Evolutionary conservation across 2,888 invertebrate genomes (phyloP), one percentile per base, ranked within the genome.

Genomic region (Rapana venosa): DNA sequence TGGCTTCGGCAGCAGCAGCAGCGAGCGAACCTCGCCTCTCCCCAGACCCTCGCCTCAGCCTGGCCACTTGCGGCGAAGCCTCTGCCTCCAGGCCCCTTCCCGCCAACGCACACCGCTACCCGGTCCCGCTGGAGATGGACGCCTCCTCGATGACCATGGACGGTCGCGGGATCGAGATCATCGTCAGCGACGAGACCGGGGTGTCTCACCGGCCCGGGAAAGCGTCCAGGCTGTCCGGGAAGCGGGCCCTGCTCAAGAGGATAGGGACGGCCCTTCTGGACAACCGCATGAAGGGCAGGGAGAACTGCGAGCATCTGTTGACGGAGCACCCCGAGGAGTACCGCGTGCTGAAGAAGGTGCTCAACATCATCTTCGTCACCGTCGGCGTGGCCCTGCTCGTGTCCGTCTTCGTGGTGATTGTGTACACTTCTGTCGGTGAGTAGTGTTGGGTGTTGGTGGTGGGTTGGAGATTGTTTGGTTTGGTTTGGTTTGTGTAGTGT

Each of bases 321-420:
- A 92, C 92, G 58, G 92, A 93, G 35, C 93, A 93, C 66, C 93
- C 93, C 0, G 93, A 93, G 90, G 93, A 94, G 36, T 93, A 94
- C 91, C 90, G 91, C 26, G 91, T 94, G 32, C 91, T 95, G 83
- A 95, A 95, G 91, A 92, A 93, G 90, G 93, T 95, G 87, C 92
- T 95, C 22, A 95, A 95, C 92, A 94, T 95, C 86, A 92, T 94
- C n/a, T 95, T 95, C 91, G 91, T 95, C 36, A 93, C 94, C 13
- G 94, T 95, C 17, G 95, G 95, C 56, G 93, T 94, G 81, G 93
- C 93, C 35, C 92, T 95, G 66, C 93, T 95, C 30, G 90, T 95
- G 26, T 93, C 95, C 11, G 95, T 95, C 85, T 92, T 95, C 87
- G 93, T 94, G 81, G 95, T 95, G 88, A 94, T 95, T 89, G 93